Base-by-base conservation (phyloP, 2,888 invertebrate genomes). In the Muscina levida region DNA sequence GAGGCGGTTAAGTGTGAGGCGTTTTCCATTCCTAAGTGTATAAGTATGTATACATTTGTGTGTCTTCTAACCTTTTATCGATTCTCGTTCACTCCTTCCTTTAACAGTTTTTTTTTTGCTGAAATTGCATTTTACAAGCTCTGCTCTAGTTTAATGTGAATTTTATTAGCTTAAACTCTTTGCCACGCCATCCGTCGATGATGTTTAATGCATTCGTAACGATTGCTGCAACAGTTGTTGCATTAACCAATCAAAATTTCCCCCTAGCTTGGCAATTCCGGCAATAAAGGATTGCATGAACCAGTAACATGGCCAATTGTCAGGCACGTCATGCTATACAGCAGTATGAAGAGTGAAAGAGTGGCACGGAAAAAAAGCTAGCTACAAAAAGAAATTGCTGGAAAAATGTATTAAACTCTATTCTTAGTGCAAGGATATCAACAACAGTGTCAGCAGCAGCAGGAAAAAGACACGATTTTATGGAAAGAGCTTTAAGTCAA, bases 101-200 rank as follows among this genome's bases (percentile, higher is more conserved):
- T 46, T 26, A 5, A 24, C 24, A 44, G 3, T 51, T 3, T n/a
- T 39, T 13, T 68, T 51, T 31, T 17, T 51, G 24, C 39, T 42
- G 51, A 31, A 15, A 37, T 5, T 31, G 66, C 1, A 39, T 37
- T 39, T 68, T 53, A 42, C 66, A 68, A 67, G 51, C 67, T 48
- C 6, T 31, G 11, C 53, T 51, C 13, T 2, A 68, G 39, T 46
- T 53, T 51, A 17, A 68, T 24, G 68, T 42, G 68, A 68, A 68
- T 68, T 68, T 68, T 53, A 68, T 68, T 68, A 68, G 68, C 68
- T 42, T 42, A 53, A 42, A 39, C 42, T 42, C 24, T 15, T 65
- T 46, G 46, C 65, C 46, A 46, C 24, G 53, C 48, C 62, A 62
- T 44, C 62, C 19, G 48, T 31, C n/a, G 19, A 51, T 37, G 59